Evolutionary conservation across 2,888 invertebrate genomes (phyloP), one percentile per base, ranked within the genome.

Genomic region (Drosophila demipolita): DNA sequence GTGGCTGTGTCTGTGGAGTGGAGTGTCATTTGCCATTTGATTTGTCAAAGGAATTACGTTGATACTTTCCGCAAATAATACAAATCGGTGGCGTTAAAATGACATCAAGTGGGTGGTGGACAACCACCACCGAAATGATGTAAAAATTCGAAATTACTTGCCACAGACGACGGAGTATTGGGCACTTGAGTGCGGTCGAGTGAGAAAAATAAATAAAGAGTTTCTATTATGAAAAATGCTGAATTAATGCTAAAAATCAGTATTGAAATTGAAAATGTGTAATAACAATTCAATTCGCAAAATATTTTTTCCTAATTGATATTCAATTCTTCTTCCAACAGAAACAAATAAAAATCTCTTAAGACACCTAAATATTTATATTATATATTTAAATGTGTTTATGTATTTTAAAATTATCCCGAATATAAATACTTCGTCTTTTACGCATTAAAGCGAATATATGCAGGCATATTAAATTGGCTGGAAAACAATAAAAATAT

Each of bases 21-120:
- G 49, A 75, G 77, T 72, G 59, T 23, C 68, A 42, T 74, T 75
- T 82, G 67, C 65, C 90, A 66, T 86, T 78, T 87, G 87, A 89
- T 88, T 86, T 89, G 79, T 83, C 88, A 86, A 88, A 89, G 83
- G 88, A 79, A 87, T 86, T 86, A 80, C 82, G 82, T 58, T 82
- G 74, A 83, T 88, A 80, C 72, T 78, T 83, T 88, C 48, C 58
- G 73, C 80, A 87, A 87, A 90, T 83, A 90, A 70, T 66, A 68
- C 49, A 55, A 88, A 74, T 79, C 69, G 53, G 35, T 73, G 84
- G 84, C 84, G 87, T 89, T 70, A 84, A 84, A 85, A 79, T 87
- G 80, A 82, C 78, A 75, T 87, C 75, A 66, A 85, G 87, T 88
- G 86, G 64, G 55, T 77, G 53, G 63, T 77, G 54, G 61, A 63